A percentile compares a stretch with the other conserved stretches of the same genome.
Evolutionary conservation across 2,888 invertebrate genomes (phyloP).

Genomic region (Sisyra nigra): DNA sequence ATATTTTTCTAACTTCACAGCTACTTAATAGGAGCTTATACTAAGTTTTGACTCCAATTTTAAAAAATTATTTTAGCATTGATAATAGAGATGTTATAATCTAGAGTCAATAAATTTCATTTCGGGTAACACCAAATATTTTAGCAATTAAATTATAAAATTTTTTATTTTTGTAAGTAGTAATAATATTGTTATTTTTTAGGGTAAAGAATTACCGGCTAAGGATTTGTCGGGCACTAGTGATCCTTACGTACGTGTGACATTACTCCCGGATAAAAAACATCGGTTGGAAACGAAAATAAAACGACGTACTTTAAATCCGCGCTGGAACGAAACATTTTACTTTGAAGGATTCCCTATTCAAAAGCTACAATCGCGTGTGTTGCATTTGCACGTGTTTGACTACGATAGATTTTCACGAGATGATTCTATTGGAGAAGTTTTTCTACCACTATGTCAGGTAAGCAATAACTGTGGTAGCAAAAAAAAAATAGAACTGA

Average conservation of each 20-base stretch:
- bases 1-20: too few relatives aligned
- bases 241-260: slow-evolving; percentile 82
- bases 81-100: too few relatives aligned
- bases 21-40: too few relatives aligned
- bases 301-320: slow-evolving; percentile 77
- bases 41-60: too few relatives aligned
- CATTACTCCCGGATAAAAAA: slow-evolving; percentile 80
- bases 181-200: slow-evolving; percentile 18
- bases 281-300: slow-evolving; percentile 86
- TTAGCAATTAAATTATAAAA: neutral
- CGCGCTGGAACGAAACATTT: slow-evolving; percentile 87
- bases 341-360: slow-evolving; percentile 91
- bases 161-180: neutral
- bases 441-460: slow-evolving; percentile 82
- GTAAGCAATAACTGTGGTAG: slow-evolving; percentile 31
- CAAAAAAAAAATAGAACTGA: neutral
- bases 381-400: slow-evolving; percentile 83
- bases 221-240: slow-evolving; percentile 86
- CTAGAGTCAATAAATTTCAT: too few relatives aligned
- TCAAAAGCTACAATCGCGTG: slow-evolving; percentile 81
- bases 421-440: slow-evolving; percentile 88
- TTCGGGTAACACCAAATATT: too few relatives aligned
- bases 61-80: too few relatives aligned
- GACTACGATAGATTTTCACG: slow-evolving; percentile 89
- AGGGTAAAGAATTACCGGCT: slow-evolving; percentile 88